Base-by-base conservation (phyloP, 2,888 invertebrate genomes). In the Stegana nigrithorax region DNA sequence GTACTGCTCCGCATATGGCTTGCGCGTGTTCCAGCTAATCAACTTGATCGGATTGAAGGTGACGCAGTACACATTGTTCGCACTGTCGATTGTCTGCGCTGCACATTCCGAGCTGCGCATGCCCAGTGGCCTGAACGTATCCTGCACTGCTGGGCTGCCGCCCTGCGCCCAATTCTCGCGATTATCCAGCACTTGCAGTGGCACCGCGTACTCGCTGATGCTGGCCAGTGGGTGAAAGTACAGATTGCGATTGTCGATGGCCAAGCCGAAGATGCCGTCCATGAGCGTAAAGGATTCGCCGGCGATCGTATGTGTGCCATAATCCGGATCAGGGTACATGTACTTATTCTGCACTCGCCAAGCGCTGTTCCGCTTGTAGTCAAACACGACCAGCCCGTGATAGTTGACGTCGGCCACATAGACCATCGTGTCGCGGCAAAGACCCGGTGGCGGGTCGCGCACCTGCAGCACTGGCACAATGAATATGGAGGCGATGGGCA, bases 21-120 rank as follows among this genome's bases (percentile, higher is more conserved):
- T 88, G 1, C 85, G 87, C 0, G 89, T 88, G 77, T 92, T 91
- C 91, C 92, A 93, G 70, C 91, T 91, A 73, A 88, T 90, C 44
- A 93, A 87, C 26, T 91, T 88, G 6, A 90, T 88, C 6, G 91
- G 90, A 1, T 89, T 87, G 86, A 91, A 87, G 3, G 90, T 81
- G 0, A 92, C 92, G 78, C 90, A 92, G 56, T 68, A 80, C 3
- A 78, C 19, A 64, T 78, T 77, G 0, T 68, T 69, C 1, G 59
- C 61, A 21, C 68, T 70, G 42, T 80, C 80, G 78, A 92, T 90
- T 0, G 90, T 91, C 83, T 92, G 87, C 0, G 92, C 90, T 1
- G 90, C 92, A 14, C 91, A 87, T 81, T 93, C 93, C 3, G 90
- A 89, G 55, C 91, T 87, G 63, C 88, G 86, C 63, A 83, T 78